These are phyloP conservation scores for Perizoma flavofasciatum DNA, from an alignment of 2,888 invertebrate genomes.

Conservation along the genomic window DNA sequence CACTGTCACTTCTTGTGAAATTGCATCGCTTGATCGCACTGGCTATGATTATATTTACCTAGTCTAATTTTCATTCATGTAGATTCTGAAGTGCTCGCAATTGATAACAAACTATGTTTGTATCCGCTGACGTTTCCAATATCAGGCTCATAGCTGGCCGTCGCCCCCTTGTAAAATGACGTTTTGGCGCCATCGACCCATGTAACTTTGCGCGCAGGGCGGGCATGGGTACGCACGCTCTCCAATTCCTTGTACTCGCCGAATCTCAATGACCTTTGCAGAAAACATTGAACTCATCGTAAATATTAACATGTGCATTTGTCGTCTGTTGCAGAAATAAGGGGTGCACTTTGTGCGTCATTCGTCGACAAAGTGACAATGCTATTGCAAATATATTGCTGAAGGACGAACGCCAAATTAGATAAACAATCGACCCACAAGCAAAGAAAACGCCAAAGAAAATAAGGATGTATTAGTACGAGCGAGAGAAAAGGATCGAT, in stretches of 20 bases:
- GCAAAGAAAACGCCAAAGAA: conserved; percentile 82
- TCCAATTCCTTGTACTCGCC: conserved; percentile 59
- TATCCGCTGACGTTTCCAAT: conserved; percentile 43
- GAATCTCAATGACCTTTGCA: conserved; percentile 63
- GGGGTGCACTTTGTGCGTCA: conserved; percentile 80
- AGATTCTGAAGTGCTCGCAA: conserved; percentile 49
- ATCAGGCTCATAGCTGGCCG: conserved; percentile 47
- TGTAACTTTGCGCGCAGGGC: conserved; percentile 69
- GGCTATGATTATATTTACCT: conserved; percentile 55
- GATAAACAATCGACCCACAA: conserved; percentile 64
- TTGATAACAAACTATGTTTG: conserved; percentile 35
- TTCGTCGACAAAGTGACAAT: conserved; percentile 77
- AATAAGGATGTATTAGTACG: conserved; percentile 78
- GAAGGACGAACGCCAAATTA: conserved; percentile 65
- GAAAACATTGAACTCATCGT: conserved; percentile 53
- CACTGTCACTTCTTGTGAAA: conserved; percentile 80
- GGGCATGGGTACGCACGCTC: conserved; percentile 62
- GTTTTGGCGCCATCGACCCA: conserved; percentile 84
- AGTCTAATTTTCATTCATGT: conserved; percentile 48
- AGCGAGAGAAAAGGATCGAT: conserved; percentile 75
- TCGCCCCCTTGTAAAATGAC: conserved; percentile 66
- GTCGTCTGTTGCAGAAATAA: conserved; percentile 73
- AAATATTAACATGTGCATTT: conserved; percentile 40
- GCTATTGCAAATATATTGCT: conserved; percentile 74
- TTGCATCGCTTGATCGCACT: conserved; percentile 66